phyloP scores from a whole-genome alignment of 23 tunicate genomes.

The Halocynthia aurantium region DNA sequence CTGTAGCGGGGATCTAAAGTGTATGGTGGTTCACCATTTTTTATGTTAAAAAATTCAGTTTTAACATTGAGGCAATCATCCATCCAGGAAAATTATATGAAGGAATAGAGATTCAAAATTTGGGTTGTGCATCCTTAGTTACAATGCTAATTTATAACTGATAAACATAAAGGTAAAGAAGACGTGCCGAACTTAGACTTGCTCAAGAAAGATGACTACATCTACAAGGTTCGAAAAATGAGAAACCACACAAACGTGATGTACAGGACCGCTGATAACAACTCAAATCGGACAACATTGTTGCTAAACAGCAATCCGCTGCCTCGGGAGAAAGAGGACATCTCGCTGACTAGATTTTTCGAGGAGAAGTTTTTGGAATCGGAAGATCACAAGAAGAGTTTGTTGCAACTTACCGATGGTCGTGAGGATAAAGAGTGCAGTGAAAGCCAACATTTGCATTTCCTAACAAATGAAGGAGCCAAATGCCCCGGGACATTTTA shows the following conservation, averaged over 20 bases:
- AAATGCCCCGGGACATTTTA: slow-evolving; percentile 64
- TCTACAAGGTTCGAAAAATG: slow-evolving; percentile 45
- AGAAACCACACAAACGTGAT: slow-evolving; percentile 85
- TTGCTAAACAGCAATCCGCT: slow-evolving; percentile 70
- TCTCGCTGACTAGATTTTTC: slow-evolving; percentile 32
- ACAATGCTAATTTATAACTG: too few species aligned
- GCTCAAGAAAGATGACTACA: slow-evolving; percentile 21
- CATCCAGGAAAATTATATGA: too few species aligned
- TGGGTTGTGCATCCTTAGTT: too few species aligned
- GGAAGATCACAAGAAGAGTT: background rate
- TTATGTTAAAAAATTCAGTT: too few species aligned
- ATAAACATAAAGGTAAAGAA: slow-evolving; percentile 21
- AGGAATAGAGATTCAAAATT: too few species aligned
- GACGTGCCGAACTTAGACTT: slow-evolving; percentile 79
- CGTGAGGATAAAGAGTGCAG: too few species aligned
- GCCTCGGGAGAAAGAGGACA: slow-evolving; percentile 48
- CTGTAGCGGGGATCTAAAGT: too few species aligned
- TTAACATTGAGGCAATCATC: too few species aligned
- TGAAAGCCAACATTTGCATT: slow-evolving; percentile 27
- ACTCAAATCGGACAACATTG: slow-evolving; percentile 57
- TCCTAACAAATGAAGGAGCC: slow-evolving; percentile 44
- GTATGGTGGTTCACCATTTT: too few species aligned
- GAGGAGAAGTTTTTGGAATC: slow-evolving; percentile 10
- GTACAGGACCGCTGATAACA: slow-evolving; percentile 76
- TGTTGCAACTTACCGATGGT: too few species aligned